These are phyloP conservation scores for Manacus vitellinus DNA, from an alignment of 2,113 vertebrate genomes.

Conservation along the genomic window DNA sequence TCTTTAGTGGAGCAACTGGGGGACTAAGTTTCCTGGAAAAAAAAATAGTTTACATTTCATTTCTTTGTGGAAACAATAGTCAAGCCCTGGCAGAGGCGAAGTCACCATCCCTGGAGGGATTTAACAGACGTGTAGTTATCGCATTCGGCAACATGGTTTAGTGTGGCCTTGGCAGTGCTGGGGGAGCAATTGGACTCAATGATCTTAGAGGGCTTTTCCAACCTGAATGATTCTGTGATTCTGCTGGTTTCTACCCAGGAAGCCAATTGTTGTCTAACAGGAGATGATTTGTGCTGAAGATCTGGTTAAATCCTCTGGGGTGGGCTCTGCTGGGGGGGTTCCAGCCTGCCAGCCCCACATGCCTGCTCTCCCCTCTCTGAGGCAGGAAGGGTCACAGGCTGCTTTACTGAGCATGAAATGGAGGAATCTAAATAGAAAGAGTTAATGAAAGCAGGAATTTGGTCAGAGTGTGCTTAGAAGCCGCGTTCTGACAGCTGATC, in stretches of 20 bases:
- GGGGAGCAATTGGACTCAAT: fast-evolving
- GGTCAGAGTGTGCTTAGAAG: background rate
- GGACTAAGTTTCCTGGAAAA: background rate
- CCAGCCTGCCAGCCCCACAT: background rate
- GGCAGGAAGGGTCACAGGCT: background rate
- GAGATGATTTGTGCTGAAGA: background rate
- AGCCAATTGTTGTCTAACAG: background rate
- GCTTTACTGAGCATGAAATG: background rate
- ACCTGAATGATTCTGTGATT: background rate
- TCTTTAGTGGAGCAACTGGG: fast-evolving
- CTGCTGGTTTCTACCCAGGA: background rate
- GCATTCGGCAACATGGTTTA: background rate
- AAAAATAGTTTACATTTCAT: background rate
- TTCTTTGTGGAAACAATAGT: background rate
- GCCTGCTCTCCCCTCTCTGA: background rate
- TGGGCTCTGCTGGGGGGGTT: background rate
- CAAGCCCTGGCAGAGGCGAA: too few species aligned
- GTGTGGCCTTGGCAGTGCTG: background rate
- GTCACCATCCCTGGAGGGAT: background rate
- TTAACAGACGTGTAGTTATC: background rate
- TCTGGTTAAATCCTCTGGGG: background rate
- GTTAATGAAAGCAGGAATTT: background rate
- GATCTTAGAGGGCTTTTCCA: background rate
- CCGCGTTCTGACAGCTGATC: fast-evolving
- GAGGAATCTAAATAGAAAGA: background rate